Percentiles rank a stretch among this genome's conserved stretches.
These are phyloP conservation scores for Ciconia nigra DNA, from an alignment of 2,797 vertebrate species.

Conservation along the genomic window DNA sequence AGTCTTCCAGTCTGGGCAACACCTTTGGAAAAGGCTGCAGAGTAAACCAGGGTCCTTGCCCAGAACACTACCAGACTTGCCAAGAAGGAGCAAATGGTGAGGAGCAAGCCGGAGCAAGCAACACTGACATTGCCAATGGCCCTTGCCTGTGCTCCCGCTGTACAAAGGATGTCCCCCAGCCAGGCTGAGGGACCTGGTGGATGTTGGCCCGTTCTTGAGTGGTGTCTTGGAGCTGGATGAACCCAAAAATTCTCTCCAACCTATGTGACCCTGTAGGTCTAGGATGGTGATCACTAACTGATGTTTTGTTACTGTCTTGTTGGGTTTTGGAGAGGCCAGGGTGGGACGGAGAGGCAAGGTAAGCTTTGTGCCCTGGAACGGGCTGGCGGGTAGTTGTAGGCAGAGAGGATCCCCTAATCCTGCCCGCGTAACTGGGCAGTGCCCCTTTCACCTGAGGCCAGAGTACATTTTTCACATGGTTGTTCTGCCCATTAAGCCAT, in stretches of 20 bases:
- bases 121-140: neutral
- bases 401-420: neutral
- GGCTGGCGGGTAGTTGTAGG: neutral
- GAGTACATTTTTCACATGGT: neutral
- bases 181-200: neutral
- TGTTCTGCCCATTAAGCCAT: rapidly evolving
- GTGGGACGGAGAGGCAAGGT: neutral
- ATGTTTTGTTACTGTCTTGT: neutral
- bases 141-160: neutral
- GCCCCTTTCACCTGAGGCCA: neutral
- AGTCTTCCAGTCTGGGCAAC: neutral
- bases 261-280: too few relatives aligned
- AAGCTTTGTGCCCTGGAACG: neutral
- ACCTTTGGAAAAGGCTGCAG: neutral
- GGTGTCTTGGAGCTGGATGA: neutral
- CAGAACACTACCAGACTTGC: neutral
- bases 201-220: neutral
- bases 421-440: neutral
- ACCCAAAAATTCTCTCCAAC: neutral
- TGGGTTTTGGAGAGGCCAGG: rapidly evolving
- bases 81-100: neutral
- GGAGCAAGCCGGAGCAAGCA: neutral
- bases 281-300: neutral
- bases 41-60: neutral
- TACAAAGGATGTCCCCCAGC: neutral